These are phyloP conservation scores for Pithys albifrons DNA, from an alignment of 2,113 vertebrate species.

Conservation along the genomic window DNA sequence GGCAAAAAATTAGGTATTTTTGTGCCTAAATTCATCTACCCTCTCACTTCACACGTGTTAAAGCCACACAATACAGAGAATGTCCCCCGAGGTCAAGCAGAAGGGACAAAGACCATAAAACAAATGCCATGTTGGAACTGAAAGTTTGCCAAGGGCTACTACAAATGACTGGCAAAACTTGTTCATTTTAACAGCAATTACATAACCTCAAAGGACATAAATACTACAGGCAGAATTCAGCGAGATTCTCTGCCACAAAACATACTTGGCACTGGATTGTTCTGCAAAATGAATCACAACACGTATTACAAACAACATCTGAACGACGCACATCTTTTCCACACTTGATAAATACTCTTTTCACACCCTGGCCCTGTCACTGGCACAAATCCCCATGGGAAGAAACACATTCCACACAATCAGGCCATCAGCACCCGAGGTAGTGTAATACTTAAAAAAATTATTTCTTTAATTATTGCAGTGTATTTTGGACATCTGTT, in stretches of 20 bases:
- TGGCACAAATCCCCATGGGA: not conserved
- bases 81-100: not conserved
- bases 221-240: not conserved
- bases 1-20: not conserved
- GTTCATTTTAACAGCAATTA: slow-evolving; percentile 24
- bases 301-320: not conserved
- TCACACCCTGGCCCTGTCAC: not conserved
- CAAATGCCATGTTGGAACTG: not conserved
- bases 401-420: not conserved
- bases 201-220: not conserved
- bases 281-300: not conserved
- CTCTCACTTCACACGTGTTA: not conserved
- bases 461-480: not conserved
- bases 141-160: slow-evolving; percentile 7
- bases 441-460: not conserved
- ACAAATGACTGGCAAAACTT: slow-evolving; percentile 11
- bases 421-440: not conserved
- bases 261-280: not conserved
- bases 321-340: not conserved
- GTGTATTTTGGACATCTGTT: not conserved
- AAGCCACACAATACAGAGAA: not conserved
- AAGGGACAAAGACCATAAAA: not conserved
- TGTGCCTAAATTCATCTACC: not conserved
- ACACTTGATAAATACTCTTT: slow-evolving; percentile 3
- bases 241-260: not conserved